These are phyloP conservation scores for Hemicordylus capensis DNA, from an alignment of 2,113 vertebrate genomes.

Conservation along the genomic window DNA sequence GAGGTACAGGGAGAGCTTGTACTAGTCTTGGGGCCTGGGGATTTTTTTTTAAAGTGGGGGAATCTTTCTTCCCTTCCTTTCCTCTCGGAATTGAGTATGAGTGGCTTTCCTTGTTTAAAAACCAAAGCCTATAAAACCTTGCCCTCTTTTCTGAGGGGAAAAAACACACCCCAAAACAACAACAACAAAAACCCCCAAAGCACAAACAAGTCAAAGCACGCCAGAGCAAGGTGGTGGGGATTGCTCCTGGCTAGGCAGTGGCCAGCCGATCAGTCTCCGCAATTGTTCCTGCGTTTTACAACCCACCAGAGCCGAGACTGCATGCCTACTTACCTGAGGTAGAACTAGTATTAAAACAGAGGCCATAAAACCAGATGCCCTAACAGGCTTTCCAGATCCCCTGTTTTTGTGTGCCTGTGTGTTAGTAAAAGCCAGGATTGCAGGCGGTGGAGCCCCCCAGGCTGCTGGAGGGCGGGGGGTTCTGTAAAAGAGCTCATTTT, in stretches of 20 bases:
- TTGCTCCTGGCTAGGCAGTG: background rate
- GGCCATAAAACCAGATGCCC: conserved; percentile 59
- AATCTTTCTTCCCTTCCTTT: background rate
- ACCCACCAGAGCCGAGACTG: conserved; percentile 35
- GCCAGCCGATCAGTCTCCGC: conserved; percentile 1
- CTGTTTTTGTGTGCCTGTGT: conserved; percentile 22
- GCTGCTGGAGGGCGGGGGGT: conserved; percentile 26
- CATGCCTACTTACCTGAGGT: conserved; percentile 51
- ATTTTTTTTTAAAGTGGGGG: background rate
- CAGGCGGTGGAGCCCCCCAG: conserved; percentile 9
- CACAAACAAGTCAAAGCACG: background rate
- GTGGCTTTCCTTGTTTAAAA: background rate
- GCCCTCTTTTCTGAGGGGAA: no score
- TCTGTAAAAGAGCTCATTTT: conserved; percentile 58
- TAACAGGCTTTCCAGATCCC: conserved; percentile 62
- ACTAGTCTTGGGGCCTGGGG: background rate
- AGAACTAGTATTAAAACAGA: conserved; percentile 45
- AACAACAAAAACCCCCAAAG: background rate
- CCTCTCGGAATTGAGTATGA: background rate
- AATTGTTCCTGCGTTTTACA: conserved; percentile 53
- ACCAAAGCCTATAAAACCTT: background rate
- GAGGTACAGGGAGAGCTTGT: background rate
- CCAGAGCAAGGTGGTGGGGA: conserved; percentile 13
- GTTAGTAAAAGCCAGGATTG: conserved; percentile 48
- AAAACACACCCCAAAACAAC: no score